phyloP scores from a whole-genome alignment of 2,888 invertebrate genomes.

The Brachypterus glaber region DNA sequence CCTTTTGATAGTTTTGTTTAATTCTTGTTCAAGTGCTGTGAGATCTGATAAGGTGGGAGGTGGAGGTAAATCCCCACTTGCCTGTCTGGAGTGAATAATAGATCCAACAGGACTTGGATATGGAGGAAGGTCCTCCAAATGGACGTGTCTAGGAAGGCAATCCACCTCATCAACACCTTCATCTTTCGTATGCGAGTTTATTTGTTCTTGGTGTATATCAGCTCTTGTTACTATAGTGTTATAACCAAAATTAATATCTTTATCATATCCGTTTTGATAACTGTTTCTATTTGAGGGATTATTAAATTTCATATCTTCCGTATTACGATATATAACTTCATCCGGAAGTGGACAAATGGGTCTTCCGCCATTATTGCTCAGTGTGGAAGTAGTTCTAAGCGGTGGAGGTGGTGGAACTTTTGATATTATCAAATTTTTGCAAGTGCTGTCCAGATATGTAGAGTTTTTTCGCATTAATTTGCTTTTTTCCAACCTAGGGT shows the following conservation, averaged over 20 bases:
- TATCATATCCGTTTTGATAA: slow-evolving; percentile 18
- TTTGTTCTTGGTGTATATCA: slow-evolving; percentile 74
- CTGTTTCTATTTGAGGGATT: slow-evolving; percentile 35
- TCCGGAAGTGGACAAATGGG: slow-evolving; percentile 42
- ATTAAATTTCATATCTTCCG: slow-evolving; percentile 18
- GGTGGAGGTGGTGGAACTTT: slow-evolving; percentile 83
- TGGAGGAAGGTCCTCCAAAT: slow-evolving; percentile 57
- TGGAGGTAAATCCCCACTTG: slow-evolving; percentile 83
- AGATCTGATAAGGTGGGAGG: slow-evolving; percentile 73
- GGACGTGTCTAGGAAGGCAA: slow-evolving; percentile 45
- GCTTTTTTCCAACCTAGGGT: slow-evolving; percentile 77
- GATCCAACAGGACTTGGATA: slow-evolving; percentile 73
- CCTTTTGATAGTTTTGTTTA: slow-evolving; percentile 26
- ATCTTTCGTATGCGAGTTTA: slow-evolving; percentile 28
- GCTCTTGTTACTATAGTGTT: slow-evolving; percentile 65
- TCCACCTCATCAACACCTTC: slow-evolving; percentile 56
- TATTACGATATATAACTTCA: slow-evolving; percentile 19
- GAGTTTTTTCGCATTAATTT: slow-evolving; percentile 81
- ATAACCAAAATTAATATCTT: slow-evolving; percentile 22
- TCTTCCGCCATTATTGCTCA: slow-evolving; percentile 47
- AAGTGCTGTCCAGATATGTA: slow-evolving; percentile 78
- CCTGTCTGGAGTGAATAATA: slow-evolving; percentile 71
- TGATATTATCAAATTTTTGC: slow-evolving; percentile 69
- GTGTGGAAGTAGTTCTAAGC: slow-evolving; percentile 75
- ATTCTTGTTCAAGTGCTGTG: slow-evolving; percentile 52